Evolutionary conservation across 2,113 vertebrate species (phyloP), one percentile per base, ranked within the genome.

Genomic region (Oreocharis arfaki): DNA sequence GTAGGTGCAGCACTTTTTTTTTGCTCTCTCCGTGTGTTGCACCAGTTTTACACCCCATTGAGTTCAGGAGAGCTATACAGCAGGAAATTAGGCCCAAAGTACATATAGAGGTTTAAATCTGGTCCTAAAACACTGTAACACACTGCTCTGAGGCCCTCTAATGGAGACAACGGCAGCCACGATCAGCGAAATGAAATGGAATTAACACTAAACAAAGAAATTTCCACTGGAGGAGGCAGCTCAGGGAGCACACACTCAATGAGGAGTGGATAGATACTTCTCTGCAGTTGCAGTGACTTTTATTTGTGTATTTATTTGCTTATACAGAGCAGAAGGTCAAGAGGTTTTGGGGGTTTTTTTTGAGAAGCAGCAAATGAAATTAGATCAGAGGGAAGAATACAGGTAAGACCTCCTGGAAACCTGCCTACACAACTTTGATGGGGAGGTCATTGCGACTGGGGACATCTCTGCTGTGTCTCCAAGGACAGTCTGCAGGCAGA

Each of bases 121-220:
- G 0, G 37, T 84, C 67, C 73, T 60, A 71, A 95, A 95, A 32
- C 71, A 55, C 27, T 56, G 65, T 73, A 96, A 65, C 78, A 83
- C 84, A 97, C 89, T 59, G 75, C 93, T 97, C 93, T 95, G 96
- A 95, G 95, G 91, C 95, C 93, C 91, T 96, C 95, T 96, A 94
- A 95, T 96, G 96, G 93, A 97, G 95, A 88, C 82, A 88, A 86
- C 56, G 82, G 87, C 95, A 97, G 93, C 28, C 57, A 80, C 5
- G 0, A 50, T 89, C 89, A 79, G 79, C 71, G 83, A 74, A 90
- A 93, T 44, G 16, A 87, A 94, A 96, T 28, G 39, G 68, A 94
- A 94, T 95, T 80, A 90, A 85, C 3, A 18, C 46, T 47, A 70
- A 88, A 94, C 89, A 96, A 96, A 93, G 91, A 50, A n/a, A 90